Evolutionary conservation across 2,888 invertebrate genomes (phyloP), one percentile per base, ranked within the genome.

Genomic region (Biston stratarius): DNA sequence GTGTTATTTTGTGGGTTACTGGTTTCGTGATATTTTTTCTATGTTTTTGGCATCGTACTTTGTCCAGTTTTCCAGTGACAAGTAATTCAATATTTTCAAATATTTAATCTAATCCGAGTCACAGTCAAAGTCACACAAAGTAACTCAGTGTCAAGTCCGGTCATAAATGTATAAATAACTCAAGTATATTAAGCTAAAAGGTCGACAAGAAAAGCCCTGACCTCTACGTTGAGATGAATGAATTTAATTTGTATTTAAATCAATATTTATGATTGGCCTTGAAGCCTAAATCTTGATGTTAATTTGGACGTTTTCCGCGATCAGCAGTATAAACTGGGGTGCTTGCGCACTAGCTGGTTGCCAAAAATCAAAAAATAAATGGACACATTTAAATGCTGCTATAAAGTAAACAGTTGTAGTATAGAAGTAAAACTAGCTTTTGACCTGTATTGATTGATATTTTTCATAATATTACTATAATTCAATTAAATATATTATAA

Each of bases 181-280:
- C 52, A 40, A 55, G 36, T 40, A 57, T 33, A 53, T 47, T 44
- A 68, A 40, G 48, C 51, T 51, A 45, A 56, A 69, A 69, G 61
- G 64, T 61, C 61, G 61, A 47, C 55, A 70, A 61, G 42, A 56
- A 61, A 45, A 57, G 33, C 62, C 64, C 14, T 70, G 71, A 69
- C 73, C 74, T 73, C 69, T 49, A 36, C 11, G 44, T 10, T n/a
- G 60, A 62, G 67, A 68, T 71, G 67, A 72, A 71, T 72, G 64
- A 63, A 71, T 67, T 62, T 69, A 59, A 74, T 71, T 71, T 69
- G 61, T 71, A 70, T 71, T 69, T 62, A 65, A 70, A 71, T 73
- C 65, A 67, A 70, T 70, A 65, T 51, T 64, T 55, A 64, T 64
- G 12, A 42, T 59, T 61, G 67, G 53, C 69, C 71, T 67, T 71